Base-by-base conservation (phyloP, 2,888 invertebrate species). In the Dexiosoma caninum region DNA sequence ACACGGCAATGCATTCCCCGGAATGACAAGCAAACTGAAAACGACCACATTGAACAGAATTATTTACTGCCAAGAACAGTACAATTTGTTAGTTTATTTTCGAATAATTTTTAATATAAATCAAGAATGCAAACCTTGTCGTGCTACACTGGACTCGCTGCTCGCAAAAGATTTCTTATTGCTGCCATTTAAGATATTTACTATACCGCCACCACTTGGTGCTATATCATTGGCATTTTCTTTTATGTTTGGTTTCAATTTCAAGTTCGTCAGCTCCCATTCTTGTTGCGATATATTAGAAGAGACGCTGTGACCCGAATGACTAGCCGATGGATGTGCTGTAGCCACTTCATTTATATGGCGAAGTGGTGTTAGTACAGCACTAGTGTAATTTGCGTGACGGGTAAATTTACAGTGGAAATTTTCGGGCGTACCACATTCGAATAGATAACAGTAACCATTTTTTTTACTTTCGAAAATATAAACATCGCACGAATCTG, bases 321-420 rank as follows among this genome's bases (percentile, higher is more conserved):
- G 64, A 6, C 37, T 0, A 23, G 55, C 14, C 40, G 64, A 59
- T 83, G 87, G 87, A 14, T 84, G 85, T 1, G 85, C 84, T 14
- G 89, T 88, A 46, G 86, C 87, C 53, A 84, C 60, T 42, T 86
- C 86, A 7, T 30, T 51, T n/a, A 53, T 23, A 14, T 66, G 84
- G 7, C 84, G 84, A 78, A 93, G 93, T 30, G 94, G 92, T 62
- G 94, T 94, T 83, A 97, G 91, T 84, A 97, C 94, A 57, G 95
- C 97, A 64, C 96, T 96, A 82, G 95, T 96, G 89, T 97, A 97
- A 91, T 96, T 96, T 62, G 93, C 93, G 90, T 97, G 97, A 78
- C 94, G 93, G 1, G 97, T 96, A 89, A 97, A 97, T 92, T 96
- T 96, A 91, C 97, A 97, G 86, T 96, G 95, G 90, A 97, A 97